phyloP scores from a whole-genome alignment of 1,140 invertebrate genomes.

The Aphelenchoides fujianensis region DNA sequence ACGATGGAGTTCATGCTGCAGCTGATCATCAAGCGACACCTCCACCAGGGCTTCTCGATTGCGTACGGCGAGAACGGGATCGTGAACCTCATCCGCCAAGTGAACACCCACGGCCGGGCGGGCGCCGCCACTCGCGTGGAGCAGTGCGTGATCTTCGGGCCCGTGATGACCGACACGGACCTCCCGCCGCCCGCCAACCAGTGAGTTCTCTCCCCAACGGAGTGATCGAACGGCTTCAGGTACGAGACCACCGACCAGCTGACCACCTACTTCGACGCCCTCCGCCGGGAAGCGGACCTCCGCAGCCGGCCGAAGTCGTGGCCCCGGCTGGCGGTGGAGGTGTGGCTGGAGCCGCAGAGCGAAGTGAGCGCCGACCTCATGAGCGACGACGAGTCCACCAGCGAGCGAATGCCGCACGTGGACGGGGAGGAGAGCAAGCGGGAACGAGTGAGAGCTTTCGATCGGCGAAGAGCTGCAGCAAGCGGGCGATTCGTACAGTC shows the following conservation, averaged over 20 bases:
- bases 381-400: background rate
- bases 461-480: background rate
- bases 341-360: constrained; percentile 31
- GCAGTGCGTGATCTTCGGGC: constrained; percentile 46
- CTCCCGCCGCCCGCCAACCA: constrained; percentile 1
- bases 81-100: constrained; percentile 37
- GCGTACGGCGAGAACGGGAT: constrained; percentile 45
- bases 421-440: background rate
- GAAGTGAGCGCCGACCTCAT: background rate
- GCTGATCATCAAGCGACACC: constrained; percentile 34
- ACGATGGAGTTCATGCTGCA: constrained; percentile 43
- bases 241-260: background rate
- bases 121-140: constrained; percentile 24
- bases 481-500: background rate
- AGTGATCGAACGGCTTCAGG: constrained; percentile 8
- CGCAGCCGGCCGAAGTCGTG: constrained; percentile 3
- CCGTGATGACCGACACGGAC: constrained; percentile 29
- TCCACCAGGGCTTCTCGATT: constrained; percentile 41
- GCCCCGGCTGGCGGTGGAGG: constrained; percentile 40
- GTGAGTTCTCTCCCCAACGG: constrained; percentile 15
- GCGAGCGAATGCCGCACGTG: constrained; percentile 3
- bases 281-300: background rate
- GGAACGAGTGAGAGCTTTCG: constrained; percentile 8
- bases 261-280: background rate
- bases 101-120: constrained; percentile 2